These are phyloP conservation scores for Globia sparganii DNA, from an alignment of 2,888 invertebrate species.

Conservation along the genomic window DNA sequence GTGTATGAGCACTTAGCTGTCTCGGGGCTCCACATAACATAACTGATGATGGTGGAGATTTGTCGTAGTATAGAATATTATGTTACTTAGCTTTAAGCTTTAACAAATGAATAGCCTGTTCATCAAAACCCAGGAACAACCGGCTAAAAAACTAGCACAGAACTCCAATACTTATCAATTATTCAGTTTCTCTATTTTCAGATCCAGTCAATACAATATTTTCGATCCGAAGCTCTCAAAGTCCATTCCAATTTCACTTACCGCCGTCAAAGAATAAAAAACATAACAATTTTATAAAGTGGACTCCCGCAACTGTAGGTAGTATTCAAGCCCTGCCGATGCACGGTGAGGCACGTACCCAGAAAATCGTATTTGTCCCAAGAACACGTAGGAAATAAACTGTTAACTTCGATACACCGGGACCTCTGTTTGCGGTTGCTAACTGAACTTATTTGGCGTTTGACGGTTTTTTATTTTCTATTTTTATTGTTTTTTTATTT, in stretches of 20 bases:
- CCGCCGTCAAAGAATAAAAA: slow-evolving; percentile 60
- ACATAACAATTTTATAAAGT: slow-evolving; percentile 70
- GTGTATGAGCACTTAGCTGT: background rate
- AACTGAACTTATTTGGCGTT: slow-evolving; percentile 54
- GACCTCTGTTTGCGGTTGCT: slow-evolving; percentile 60
- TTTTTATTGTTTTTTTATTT: slow-evolving; percentile 8
- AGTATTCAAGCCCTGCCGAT: slow-evolving; percentile 52
- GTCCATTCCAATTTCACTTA: slow-evolving; percentile 65
- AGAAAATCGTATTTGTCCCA: slow-evolving; percentile 84
- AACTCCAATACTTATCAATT: slow-evolving; percentile 29
- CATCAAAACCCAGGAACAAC: background rate
- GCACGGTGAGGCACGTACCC: slow-evolving; percentile 79
- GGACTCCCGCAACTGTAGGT: slow-evolving; percentile 58
- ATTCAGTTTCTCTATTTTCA: slow-evolving; percentile 36
- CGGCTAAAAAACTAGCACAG: background rate
- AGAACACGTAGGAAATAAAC: slow-evolving; percentile 85
- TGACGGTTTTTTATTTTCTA: slow-evolving; percentile 33
- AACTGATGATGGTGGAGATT: too few species aligned
- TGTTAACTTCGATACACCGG: slow-evolving; percentile 81
- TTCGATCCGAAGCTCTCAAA: slow-evolving; percentile 48
- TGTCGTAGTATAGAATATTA: background rate
- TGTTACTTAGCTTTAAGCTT: too few species aligned
- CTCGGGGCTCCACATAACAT: background rate
- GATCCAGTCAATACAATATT: slow-evolving; percentile 55
- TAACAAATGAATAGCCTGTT: background rate